A percentile compares a stretch with the other conserved stretches of the same genome.
Conservation (phyloP, 2,797 vertebrate genomes). For the Pogoniulus pusillus region DNA sequence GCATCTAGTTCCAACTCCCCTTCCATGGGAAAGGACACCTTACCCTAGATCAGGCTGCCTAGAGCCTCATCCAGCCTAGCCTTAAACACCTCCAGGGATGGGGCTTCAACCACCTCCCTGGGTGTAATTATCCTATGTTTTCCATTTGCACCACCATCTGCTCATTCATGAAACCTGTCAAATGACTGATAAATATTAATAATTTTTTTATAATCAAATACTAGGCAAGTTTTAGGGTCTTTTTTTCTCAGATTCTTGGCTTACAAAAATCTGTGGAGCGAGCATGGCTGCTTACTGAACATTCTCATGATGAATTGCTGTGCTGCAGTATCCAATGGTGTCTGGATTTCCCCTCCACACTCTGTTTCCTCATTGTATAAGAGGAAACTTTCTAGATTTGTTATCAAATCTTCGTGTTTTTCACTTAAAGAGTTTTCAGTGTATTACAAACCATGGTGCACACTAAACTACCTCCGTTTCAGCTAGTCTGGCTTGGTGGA, state of each 20-base stretch:
- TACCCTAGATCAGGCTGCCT: too few species aligned
- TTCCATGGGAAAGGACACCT: too few species aligned
- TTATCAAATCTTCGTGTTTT: conserved; percentile 5
- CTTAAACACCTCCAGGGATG: too few species aligned
- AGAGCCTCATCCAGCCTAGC: too few species aligned
- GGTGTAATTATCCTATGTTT: background rate
- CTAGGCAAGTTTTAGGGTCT: background rate
- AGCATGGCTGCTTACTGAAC: background rate
- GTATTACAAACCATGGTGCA: background rate
- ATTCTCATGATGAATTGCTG: background rate
- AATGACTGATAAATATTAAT: background rate
- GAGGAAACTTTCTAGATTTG: conserved; percentile 20
- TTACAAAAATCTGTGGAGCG: background rate
- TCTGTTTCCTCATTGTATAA: background rate
- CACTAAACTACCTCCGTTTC: background rate
- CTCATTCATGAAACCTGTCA: background rate
- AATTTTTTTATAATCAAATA: background rate
- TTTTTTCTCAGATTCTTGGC: background rate
- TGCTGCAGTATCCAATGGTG: background rate
- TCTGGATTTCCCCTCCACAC: background rate
- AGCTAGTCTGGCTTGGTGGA: background rate
- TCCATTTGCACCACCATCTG: background rate
- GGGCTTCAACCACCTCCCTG: too few species aligned
- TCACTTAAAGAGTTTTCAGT: background rate
- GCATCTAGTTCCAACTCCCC: too few species aligned